A percentile compares a stretch with the other conserved stretches of the same genome.
Conservation (phyloP, 2,888 invertebrate species). For the Dryadula phaetusa region DNA sequence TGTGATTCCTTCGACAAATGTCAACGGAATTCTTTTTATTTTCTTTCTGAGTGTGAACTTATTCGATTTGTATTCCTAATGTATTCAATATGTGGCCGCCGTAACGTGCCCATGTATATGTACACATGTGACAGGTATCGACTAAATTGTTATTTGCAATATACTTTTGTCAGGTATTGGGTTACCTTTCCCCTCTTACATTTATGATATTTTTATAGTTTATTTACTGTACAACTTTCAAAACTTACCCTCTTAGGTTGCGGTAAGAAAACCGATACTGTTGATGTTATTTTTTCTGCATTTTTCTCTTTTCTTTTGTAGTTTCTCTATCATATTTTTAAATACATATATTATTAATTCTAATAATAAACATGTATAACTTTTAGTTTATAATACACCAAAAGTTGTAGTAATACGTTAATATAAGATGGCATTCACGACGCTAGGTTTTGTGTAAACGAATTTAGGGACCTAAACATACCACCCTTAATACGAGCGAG, state of each 20-base stretch:
- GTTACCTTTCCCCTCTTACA: conserved; percentile 34
- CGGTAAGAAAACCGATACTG: conserved; percentile 13
- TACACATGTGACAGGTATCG: conserved; percentile 36
- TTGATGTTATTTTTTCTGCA: conserved; percentile 3
- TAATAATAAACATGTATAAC: neutral
- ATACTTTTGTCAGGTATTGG: conserved; percentile 37
- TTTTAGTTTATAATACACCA: neutral
- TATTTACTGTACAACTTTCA: conserved; percentile 14
- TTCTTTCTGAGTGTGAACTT: conserved; percentile 36
- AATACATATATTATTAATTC: neutral
- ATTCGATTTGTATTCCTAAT: conserved; percentile 34
- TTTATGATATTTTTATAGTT: conserved; percentile 32
- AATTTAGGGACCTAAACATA: conserved; percentile 30
- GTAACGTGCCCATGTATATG: conserved; percentile 31
- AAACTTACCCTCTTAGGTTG: conserved; percentile 6
- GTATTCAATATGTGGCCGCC: conserved; percentile 37
- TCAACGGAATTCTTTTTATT: conserved; percentile 33
- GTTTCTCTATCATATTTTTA: neutral
- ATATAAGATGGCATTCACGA: conserved; percentile 13
- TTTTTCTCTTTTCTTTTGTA: neutral
- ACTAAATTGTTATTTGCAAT: conserved; percentile 41
- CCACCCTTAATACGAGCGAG: conserved; percentile 18
- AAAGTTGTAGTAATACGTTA: neutral
- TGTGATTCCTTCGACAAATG: conserved; percentile 20
- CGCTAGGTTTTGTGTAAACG: conserved; percentile 18